A percentile compares a stretch with the other conserved stretches of the same genome.
Conservation (phyloP, 2,888 invertebrate genomes). For the Drosophila histrio region DNA sequence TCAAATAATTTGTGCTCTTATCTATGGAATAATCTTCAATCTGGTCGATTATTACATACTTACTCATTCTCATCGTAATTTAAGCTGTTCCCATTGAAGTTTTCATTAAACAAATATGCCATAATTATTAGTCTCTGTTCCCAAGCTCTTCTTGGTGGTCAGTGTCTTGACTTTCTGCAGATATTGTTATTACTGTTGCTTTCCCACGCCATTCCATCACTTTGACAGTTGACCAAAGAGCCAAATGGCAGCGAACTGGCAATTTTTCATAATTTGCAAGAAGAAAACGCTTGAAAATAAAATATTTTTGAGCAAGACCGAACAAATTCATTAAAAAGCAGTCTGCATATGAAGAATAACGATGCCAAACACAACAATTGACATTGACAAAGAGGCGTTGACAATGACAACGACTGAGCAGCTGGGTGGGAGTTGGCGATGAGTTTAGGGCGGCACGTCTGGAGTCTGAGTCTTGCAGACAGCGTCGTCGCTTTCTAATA, state of each 20-base stretch:
- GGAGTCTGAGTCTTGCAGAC: constrained; percentile 18
- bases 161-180: not conserved
- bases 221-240: constrained; percentile 17
- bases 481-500: constrained; percentile 45
- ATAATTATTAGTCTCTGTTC: not conserved
- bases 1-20: no score
- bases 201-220: constrained; percentile 52
- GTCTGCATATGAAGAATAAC: constrained; percentile 59
- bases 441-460: not conserved
- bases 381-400: constrained; percentile 59
- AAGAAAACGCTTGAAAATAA: constrained; percentile 29
- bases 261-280: constrained; percentile 51
- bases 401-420: constrained; percentile 12
- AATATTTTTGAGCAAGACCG: constrained; percentile 39
- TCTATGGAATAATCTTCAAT: not conserved
- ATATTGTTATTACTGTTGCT: not conserved
- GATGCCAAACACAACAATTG: constrained; percentile 57
- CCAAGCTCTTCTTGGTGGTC: not conserved
- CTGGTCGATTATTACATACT: not conserved
- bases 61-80: not conserved
- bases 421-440: not conserved
- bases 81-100: not conserved
- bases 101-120: not conserved
- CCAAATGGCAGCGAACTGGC: constrained; percentile 44
- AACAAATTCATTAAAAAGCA: constrained; percentile 54